Base-by-base conservation (phyloP, 2,888 invertebrate genomes). In the Odontothrips loti region DNA sequence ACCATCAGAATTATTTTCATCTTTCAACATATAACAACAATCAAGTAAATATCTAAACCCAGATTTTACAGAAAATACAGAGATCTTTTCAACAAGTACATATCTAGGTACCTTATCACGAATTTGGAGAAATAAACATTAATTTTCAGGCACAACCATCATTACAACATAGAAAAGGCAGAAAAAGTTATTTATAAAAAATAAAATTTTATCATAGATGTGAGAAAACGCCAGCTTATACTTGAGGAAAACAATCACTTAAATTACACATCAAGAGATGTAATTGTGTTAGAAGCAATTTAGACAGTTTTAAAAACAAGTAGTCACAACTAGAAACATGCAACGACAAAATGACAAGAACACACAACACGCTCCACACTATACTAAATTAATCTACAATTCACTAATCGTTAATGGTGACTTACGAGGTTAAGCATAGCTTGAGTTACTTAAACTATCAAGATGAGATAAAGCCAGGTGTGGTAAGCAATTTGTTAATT, bases 401-500 rank as follows among this genome's bases (percentile, higher is more conserved):
- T 10, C 8, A 27, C 23, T 75, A 75, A 27, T 9, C 27, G 23
- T 27, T 58, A 75, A 23, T 75, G 68, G 68, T 75, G 68, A 75
- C 68, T 75, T 23, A 12, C 6, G 12, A 75, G 9, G n/a, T 27
- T 27, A 75, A 23, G 27, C 68, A 27, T 12, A 27, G 27, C 27
- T 75, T 58, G 11, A 58, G 27, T 58, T 58, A 58, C 58, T 58
- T 58, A 27, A 23, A 58, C 58, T 4, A 58, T 58, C 6, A 43
- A 58, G 20, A 75, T 75, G 68, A 27, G 68, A 75, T 75, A 75
- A 75, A 75, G 68, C 68, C 27, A 23, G 68, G 23, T 23, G 68
- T 75, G 68, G 27, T 75, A 75, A 75, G 68, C 68, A 75, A 27
- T 75, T 75, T 75, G 68, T 75, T 75, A 27, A 75, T 75, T 8